phyloP scores from a whole-genome alignment of 2,888 invertebrate species.

The Callinectes sapidus region DNA sequence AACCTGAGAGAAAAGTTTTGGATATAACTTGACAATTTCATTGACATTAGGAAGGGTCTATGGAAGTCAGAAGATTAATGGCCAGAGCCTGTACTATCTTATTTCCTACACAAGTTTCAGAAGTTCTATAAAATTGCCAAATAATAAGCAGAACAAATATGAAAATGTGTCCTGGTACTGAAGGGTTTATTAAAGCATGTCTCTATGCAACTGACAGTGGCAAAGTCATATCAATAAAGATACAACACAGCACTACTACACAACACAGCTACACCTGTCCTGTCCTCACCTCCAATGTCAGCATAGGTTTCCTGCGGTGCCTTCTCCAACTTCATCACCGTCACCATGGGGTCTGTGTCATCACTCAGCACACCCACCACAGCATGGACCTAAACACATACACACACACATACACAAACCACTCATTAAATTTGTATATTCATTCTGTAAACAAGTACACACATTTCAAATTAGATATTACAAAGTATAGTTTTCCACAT shows the following conservation, averaged over 20 bases:
- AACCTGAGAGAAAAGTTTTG: slow-evolving; percentile 77
- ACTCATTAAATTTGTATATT: neutral
- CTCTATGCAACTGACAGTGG: neutral
- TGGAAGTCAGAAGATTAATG: no score
- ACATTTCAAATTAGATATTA: no score
- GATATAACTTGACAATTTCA: no score
- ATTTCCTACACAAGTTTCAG: no score
- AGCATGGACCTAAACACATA: slow-evolving; percentile 85
- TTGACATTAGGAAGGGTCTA: no score
- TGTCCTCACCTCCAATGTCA: slow-evolving; percentile 88
- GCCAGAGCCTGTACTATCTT: no score
- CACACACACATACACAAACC: neutral
- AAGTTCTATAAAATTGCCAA: no score
- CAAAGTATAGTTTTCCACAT: no score
- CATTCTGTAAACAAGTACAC: neutral
- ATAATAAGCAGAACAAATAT: no score
- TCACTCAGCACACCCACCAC: slow-evolving; percentile 99
- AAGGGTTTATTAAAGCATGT: neutral
- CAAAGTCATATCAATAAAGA: neutral
- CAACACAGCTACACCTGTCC: neutral
- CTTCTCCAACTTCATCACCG: slow-evolving; percentile 99
- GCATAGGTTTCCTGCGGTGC: slow-evolving; percentile 99
- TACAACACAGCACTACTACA: neutral
- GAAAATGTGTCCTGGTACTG: no score
- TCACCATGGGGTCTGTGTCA: slow-evolving; percentile 99